Conservation (phyloP, 2,888 invertebrate genomes). For the Rhagonycha lutea region DNA sequence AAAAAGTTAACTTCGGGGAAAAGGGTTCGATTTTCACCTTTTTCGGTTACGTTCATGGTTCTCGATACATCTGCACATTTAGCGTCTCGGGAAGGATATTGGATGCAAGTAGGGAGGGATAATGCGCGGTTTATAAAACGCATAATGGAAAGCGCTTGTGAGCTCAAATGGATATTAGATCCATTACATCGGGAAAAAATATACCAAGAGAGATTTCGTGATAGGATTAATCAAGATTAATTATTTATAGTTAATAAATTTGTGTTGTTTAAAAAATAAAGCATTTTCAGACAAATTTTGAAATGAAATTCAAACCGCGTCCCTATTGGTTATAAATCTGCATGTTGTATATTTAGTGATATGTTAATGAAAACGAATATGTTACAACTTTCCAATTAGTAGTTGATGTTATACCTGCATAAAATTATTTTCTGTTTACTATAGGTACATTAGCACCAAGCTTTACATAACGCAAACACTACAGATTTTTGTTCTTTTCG, state of each 20-base stretch:
- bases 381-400: constrained; percentile 21
- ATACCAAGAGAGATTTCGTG: background rate
- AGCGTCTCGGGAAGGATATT: too few relatives aligned
- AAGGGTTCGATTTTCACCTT: background rate
- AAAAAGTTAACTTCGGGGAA: background rate
- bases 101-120: background rate
- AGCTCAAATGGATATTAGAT: background rate
- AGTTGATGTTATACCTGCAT: constrained; percentile 12
- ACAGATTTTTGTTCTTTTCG: background rate
- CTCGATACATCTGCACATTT: background rate
- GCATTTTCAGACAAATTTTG: background rate
- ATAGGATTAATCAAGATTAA: background rate
- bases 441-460: background rate
- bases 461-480: background rate
- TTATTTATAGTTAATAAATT: too few relatives aligned
- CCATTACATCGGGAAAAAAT: background rate
- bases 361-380: constrained; percentile 28
- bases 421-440: constrained; percentile 4
- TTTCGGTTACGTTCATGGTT: background rate
- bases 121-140: background rate
- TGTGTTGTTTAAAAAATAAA: too few relatives aligned
- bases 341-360: constrained; percentile 37
- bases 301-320: background rate
- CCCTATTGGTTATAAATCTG: constrained; percentile 18
- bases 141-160: background rate